Conservation (phyloP, 2,888 invertebrate genomes). For the Pheosia gnoma region DNA sequence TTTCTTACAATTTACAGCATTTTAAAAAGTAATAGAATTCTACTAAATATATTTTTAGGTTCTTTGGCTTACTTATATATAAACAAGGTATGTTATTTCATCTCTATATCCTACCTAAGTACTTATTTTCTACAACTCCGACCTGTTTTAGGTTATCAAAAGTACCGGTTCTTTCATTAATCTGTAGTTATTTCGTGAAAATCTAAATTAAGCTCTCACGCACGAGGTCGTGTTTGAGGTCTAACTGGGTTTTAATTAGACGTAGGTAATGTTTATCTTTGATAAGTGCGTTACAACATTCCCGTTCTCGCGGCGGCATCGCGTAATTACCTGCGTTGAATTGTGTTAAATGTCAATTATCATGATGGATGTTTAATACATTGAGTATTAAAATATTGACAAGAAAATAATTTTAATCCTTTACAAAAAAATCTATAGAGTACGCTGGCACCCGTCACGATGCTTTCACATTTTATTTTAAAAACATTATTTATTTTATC, state of each 20-base stretch:
- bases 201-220: conserved; percentile 6
- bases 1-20: neutral
- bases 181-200: neutral
- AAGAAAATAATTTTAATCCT: neutral
- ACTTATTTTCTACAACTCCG: too few relatives aligned
- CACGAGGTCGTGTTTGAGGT: conserved; percentile 10
- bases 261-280: neutral
- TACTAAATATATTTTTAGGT: too few relatives aligned
- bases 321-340: conserved; percentile 8
- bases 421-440: neutral
- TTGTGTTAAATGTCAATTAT: conserved; percentile 9
- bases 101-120: too few relatives aligned
- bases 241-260: conserved; percentile 12
- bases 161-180: neutral
- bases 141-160: neutral
- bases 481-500: too few relatives aligned
- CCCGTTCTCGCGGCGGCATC: conserved; percentile 7
- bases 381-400: conserved; percentile 3
- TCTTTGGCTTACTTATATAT: too few relatives aligned
- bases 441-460: neutral
- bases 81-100: too few relatives aligned
- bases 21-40: too few relatives aligned
- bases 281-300: conserved; percentile 7
- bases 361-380: conserved; percentile 22
- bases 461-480: too few relatives aligned